Conservation (phyloP, 2,888 invertebrate genomes). For the Eupelmus urozonus region DNA sequence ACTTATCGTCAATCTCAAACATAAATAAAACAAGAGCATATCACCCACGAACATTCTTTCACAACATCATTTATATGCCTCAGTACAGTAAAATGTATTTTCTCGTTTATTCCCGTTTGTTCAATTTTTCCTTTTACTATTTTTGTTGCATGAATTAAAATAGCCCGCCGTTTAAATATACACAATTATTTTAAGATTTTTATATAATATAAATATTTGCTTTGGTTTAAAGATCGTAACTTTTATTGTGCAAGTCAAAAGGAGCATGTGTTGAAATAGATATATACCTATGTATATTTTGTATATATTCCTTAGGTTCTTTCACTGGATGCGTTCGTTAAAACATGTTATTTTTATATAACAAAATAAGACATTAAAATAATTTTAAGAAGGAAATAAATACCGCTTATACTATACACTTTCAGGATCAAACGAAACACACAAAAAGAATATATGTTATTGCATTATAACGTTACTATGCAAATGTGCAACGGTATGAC, state of each 20-base stretch:
- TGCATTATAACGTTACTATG: too few relatives aligned
- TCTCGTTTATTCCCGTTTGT: neutral
- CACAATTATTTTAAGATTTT: neutral
- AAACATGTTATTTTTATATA: too few relatives aligned
- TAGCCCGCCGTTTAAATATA: conserved; percentile 5
- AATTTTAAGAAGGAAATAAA: too few relatives aligned
- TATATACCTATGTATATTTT: neutral
- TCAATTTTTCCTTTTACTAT: conserved; percentile 1
- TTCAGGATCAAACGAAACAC: too few relatives aligned
- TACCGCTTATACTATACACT: too few relatives aligned
- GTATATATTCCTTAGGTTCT: neutral
- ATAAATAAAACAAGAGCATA: conserved; percentile 1
- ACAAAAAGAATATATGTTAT: too few relatives aligned
- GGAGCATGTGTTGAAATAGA: conserved; percentile 19
- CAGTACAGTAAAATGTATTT: neutral
- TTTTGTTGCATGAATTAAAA: conserved; percentile 34
- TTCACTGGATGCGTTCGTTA: too few relatives aligned
- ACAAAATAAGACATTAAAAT: too few relatives aligned
- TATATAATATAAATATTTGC: neutral
- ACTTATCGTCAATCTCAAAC: neutral
- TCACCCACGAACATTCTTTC: neutral
- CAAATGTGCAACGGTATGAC: too few relatives aligned
- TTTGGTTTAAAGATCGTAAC: neutral
- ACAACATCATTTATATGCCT: neutral
- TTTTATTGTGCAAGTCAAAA: conserved; percentile 12